Evolutionary conservation across 2,888 invertebrate species (phyloP).

Genomic region (Nomada fucata): DNA sequence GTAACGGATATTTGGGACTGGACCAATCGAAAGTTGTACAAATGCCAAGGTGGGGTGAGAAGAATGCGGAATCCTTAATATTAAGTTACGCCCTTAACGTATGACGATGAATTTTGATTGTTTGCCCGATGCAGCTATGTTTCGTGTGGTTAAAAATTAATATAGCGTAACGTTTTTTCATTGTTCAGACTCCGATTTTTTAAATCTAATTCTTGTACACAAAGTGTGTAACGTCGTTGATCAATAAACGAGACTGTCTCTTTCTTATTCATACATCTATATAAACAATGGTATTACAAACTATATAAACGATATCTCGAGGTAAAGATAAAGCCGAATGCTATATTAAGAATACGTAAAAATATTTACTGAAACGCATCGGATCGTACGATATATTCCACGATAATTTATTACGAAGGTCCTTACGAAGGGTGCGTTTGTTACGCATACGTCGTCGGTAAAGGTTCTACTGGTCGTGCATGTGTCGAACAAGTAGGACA

Average conservation of each 20-base stretch:
- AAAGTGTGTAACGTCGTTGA: conserved; percentile 29
- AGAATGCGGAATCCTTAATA: not conserved
- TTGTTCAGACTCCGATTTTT: conserved; percentile 14
- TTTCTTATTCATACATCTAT: conserved; percentile 37
- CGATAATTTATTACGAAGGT: too few relatives aligned
- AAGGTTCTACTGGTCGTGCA: conserved; percentile 37
- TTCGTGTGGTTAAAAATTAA: conserved; percentile 3
- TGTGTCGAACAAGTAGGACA: conserved; percentile 60
- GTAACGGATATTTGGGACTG: conserved; percentile 17
- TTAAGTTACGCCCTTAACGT: conserved; percentile 6
- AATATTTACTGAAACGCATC: conserved; percentile 22
- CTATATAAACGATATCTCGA: conserved; percentile 9
- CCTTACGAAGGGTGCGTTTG: conserved; percentile 29
- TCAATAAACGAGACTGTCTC: conserved; percentile 56
- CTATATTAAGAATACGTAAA: conserved; percentile 25
- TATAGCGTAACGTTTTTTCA: not conserved
- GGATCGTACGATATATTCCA: conserved; percentile 1
- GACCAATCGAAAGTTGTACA: conserved; percentile 32
- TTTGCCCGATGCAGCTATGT: conserved; percentile 3
- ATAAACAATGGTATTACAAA: not conserved
- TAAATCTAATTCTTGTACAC: conserved; percentile 28
- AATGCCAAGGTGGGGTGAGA: not conserved
- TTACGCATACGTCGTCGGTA: conserved; percentile 25
- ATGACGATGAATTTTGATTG: conserved; percentile 19
- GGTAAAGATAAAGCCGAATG: conserved; percentile 21